A percentile compares a stretch with the other conserved stretches of the same genome.
Evolutionary conservation across 2,113 vertebrate genomes (phyloP).

Genomic region (Mormyrus iriodes): DNA sequence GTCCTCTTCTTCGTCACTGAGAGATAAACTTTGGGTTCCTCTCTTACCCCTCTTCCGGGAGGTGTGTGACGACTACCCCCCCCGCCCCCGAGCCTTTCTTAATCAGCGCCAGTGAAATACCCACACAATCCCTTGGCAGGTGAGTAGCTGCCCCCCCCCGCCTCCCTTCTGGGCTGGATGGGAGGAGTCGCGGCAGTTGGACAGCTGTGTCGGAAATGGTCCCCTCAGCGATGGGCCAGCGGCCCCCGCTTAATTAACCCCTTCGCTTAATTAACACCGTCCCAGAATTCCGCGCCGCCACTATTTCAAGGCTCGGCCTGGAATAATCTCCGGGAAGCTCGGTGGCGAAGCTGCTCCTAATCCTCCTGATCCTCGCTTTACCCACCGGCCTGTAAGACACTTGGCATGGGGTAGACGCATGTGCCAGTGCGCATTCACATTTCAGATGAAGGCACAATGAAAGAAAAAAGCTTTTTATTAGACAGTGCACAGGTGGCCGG

Average conservation of each 20-base stretch:
- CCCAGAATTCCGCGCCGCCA: constrained; percentile 46
- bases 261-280: constrained; percentile 67
- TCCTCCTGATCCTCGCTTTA: neutral
- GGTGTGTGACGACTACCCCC: neutral
- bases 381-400: neutral
- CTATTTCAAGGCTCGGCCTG: constrained; percentile 27
- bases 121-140: neutral
- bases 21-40: neutral
- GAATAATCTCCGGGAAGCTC: neutral
- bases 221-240: constrained; percentile 44
- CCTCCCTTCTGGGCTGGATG: constrained; percentile 20
- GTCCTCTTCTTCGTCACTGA: neutral
- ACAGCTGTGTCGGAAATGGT: constrained; percentile 56
- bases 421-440: neutral
- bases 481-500: neutral
- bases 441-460: neutral
- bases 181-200: constrained; percentile 41
- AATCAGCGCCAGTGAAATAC: constrained; percentile 46
- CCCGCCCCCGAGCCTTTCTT: constrained; percentile 51
- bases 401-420: too few relatives aligned
- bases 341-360: neutral
- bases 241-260: constrained; percentile 60
- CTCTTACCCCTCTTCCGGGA: neutral
- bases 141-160: neutral
- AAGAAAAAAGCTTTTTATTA: neutral